These are phyloP conservation scores for Xestobium rufovillosum DNA, from an alignment of 2,888 invertebrate species.

Conservation along the genomic window DNA sequence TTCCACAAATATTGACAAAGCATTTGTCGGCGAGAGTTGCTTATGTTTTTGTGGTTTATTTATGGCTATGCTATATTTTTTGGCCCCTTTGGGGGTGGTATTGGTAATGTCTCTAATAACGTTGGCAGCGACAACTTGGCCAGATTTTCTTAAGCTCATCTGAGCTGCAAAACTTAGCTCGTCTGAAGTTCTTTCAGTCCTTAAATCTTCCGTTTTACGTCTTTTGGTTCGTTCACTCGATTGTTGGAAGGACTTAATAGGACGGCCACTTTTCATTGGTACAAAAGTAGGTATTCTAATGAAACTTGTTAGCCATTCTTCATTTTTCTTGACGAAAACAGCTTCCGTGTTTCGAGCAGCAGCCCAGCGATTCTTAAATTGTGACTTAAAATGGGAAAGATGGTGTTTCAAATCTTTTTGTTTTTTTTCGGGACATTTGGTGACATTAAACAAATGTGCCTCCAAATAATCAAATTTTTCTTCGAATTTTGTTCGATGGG, in stretches of 20 bases:
- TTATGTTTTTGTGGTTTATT: background rate
- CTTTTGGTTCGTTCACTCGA: background rate
- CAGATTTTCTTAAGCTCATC: background rate
- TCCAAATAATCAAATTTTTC: background rate
- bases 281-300: background rate
- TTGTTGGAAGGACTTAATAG: background rate
- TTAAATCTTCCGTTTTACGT: background rate
- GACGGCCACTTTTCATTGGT: background rate
- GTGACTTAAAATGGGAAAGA: background rate
- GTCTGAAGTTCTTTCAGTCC: background rate
- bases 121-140: background rate
- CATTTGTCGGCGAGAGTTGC: background rate
- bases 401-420: background rate
- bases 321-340: background rate
- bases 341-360: background rate
- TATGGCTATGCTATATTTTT: background rate
- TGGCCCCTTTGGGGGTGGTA: background rate
- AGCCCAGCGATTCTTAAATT: background rate
- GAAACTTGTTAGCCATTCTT: background rate
- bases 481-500: background rate
- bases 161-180: background rate
- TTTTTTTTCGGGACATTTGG: background rate
- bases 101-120: conserved; percentile 1
- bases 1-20: background rate
- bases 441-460: background rate